These are phyloP conservation scores for Poliocrania exsul DNA, from an alignment of 2,797 vertebrate genomes.

Conservation along the genomic window DNA sequence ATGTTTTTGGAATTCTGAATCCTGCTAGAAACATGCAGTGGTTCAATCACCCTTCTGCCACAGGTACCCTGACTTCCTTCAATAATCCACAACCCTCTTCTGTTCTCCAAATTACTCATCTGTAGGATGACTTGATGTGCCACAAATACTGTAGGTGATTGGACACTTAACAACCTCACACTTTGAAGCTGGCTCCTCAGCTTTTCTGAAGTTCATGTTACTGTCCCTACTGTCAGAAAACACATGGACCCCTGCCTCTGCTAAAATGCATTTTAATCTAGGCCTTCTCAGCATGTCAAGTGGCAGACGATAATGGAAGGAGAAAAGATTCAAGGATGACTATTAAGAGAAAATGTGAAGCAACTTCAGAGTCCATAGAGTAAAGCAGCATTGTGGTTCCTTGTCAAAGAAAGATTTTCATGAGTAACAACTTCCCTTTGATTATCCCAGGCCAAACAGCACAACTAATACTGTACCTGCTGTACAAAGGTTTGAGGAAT, in stretches of 20 bases:
- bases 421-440: not conserved
- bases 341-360: not conserved
- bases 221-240: not conserved
- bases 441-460: not conserved
- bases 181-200: not conserved
- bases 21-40: not conserved
- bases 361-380: not conserved
- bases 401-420: not conserved
- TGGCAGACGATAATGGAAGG: not conserved
- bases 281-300: accelerated
- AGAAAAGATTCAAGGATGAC: not conserved
- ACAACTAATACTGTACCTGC: not conserved
- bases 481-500: not conserved
- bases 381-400: not conserved
- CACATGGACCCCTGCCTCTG: not conserved
- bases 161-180: not conserved
- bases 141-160: not conserved
- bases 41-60: not conserved
- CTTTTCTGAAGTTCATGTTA: not conserved
- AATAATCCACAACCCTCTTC: not conserved
- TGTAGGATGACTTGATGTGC: not conserved
- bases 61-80: not conserved
- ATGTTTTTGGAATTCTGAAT: not conserved
- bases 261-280: not conserved
- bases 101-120: not conserved